A percentile compares a stretch with the other conserved stretches of the same genome.
These are phyloP conservation scores for Galerucella pusilla DNA, from an alignment of 2,888 invertebrate genomes.

Conservation along the genomic window DNA sequence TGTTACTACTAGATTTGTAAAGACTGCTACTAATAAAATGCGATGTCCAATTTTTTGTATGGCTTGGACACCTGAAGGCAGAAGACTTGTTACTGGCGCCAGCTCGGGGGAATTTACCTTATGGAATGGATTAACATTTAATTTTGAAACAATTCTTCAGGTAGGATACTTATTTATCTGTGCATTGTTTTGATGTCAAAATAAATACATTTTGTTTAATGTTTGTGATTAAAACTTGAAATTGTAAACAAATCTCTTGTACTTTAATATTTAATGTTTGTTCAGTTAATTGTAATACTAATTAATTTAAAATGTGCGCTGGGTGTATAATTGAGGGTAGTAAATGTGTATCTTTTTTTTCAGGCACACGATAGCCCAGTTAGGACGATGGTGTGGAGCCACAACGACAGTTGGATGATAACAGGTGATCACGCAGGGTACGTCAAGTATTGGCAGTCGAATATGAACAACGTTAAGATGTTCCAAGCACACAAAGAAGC, in stretches of 20 bases:
- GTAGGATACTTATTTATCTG: constrained; percentile 64
- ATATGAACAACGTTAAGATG: constrained; percentile 99
- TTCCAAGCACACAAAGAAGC: constrained; percentile 99
- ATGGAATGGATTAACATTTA: constrained; percentile 99
- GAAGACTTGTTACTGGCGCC: constrained; percentile 96
- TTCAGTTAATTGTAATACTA: too few species aligned
- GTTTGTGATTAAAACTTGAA: too few species aligned
- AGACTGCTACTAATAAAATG: constrained; percentile 99
- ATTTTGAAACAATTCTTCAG: constrained; percentile 99
- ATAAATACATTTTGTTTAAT: too few species aligned
- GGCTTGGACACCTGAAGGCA: constrained; percentile 99
- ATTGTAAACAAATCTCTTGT: too few species aligned
- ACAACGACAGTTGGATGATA: constrained; percentile 99
- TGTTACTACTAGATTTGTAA: constrained; percentile 93
- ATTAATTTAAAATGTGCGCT: too few species aligned
- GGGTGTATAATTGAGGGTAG: not conserved
- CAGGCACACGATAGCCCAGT: constrained; percentile 99
- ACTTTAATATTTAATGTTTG: too few species aligned
- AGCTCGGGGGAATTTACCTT: constrained; percentile 99
- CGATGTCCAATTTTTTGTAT: constrained; percentile 99
- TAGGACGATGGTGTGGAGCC: constrained; percentile 99
- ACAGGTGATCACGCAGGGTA: constrained; percentile 99
- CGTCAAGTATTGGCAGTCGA: constrained; percentile 99
- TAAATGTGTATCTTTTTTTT: constrained; percentile 18
- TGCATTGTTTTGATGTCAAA: too few species aligned